These are phyloP conservation scores for Drosophila gunungcola DNA, from an alignment of 1,140 invertebrate species.

Conservation along the genomic window DNA sequence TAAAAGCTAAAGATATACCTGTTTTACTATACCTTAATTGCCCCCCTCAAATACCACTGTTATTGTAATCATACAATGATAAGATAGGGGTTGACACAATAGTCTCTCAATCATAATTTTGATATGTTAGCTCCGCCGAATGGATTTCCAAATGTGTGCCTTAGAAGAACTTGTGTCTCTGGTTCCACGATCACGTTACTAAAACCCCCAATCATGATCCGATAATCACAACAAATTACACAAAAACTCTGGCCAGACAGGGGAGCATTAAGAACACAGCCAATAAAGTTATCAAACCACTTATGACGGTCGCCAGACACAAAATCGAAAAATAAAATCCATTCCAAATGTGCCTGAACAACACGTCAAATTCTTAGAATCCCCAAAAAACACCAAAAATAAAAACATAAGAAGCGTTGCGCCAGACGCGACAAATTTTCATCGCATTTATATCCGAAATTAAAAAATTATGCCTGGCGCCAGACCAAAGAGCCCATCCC, in stretches of 20 bases:
- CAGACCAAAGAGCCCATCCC: slow-evolving; percentile 32
- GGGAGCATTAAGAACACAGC: slow-evolving; percentile 24
- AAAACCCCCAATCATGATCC: slow-evolving; percentile 37
- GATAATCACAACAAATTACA: slow-evolving; percentile 72
- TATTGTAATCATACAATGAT: slow-evolving; percentile 20
- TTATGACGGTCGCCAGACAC: slow-evolving; percentile 49
- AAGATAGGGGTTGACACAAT: slow-evolving; percentile 29
- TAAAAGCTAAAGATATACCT: neutral
- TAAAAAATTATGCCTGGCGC: slow-evolving; percentile 69
- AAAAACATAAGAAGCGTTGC: slow-evolving; percentile 26
- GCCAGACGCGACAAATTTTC: slow-evolving; percentile 61
- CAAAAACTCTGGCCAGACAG: slow-evolving; percentile 7
- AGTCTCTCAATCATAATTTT: slow-evolving; percentile 35
- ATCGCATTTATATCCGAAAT: slow-evolving; percentile 62
- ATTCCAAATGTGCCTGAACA: slow-evolving; percentile 43
- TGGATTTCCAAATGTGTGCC: neutral
- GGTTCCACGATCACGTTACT: slow-evolving; percentile 42
- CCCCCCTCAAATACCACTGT: neutral
- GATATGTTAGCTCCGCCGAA: neutral
- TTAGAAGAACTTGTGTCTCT: slow-evolving; percentile 2
- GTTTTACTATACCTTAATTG: neutral
- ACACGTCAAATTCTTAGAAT: slow-evolving; percentile 66
- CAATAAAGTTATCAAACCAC: slow-evolving; percentile 74
- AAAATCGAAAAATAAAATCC: slow-evolving; percentile 43
- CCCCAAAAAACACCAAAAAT: slow-evolving; percentile 19